Evolutionary conservation across 2,113 vertebrate genomes (phyloP).

Genomic region (Tragelaphus imberbis): DNA sequence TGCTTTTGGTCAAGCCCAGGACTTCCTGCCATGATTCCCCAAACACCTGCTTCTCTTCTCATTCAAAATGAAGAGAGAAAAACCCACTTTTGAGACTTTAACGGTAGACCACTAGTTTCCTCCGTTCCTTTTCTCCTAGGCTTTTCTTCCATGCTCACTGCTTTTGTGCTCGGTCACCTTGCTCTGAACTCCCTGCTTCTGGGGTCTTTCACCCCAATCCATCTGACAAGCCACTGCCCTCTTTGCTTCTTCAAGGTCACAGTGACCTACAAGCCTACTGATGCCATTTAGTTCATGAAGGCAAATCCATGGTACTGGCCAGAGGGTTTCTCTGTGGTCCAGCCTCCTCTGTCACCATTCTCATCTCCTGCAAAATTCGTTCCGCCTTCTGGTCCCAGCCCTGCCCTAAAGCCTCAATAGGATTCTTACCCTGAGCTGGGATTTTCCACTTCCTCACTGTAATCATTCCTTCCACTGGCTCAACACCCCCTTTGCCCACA

Average conservation of each 20-base stretch:
- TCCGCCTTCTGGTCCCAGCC: neutral
- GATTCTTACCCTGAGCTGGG: neutral
- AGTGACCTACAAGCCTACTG: neutral
- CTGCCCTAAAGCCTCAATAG: neutral
- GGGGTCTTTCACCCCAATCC: neutral
- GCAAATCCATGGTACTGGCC: neutral
- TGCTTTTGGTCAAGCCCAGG: neutral
- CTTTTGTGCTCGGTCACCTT: neutral
- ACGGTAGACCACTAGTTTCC: neutral
- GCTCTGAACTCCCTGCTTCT: neutral
- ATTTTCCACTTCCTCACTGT: neutral
- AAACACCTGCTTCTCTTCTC: neutral
- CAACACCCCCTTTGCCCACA: neutral
- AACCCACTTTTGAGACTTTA: neutral
- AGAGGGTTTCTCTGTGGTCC: neutral
- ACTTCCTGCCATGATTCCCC: neutral
- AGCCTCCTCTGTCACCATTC: neutral
- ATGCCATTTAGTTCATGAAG: rapidly evolving
- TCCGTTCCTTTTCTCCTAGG: neutral
- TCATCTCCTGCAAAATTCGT: neutral
- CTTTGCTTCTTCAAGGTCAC: neutral
- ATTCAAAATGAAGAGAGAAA: neutral
- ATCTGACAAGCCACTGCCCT: neutral
- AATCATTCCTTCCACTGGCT: neutral
- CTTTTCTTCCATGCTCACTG: neutral